Base-by-base conservation (phyloP, 1,140 invertebrate species). In the Harpegnathos saltator region DNA sequence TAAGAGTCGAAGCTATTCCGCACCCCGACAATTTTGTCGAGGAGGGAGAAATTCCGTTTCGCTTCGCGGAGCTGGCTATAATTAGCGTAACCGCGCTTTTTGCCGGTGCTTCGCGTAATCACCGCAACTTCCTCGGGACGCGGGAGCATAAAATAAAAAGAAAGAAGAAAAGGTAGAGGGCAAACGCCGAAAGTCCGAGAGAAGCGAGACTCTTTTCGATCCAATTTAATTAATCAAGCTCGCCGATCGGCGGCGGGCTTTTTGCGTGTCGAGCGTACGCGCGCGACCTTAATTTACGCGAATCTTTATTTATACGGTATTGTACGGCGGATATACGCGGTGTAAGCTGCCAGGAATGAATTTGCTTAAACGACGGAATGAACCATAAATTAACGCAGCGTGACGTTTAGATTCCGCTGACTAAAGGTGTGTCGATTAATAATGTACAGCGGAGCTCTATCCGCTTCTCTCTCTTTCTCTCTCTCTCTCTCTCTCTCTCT, bases 351-450 rank as follows among this genome's bases (percentile, higher is more conserved):
- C 75, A 80, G 65, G 75, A 80, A 80, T 80, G 75, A 80, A 80
- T 80, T 80, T 80, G 75, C 75, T 80, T 80, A 80, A 80, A 80
- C 65, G 75, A 80, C 52, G 75, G 75, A 80, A 80, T 80, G 75
- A 80, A 80, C 63, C 75, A 80, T 80, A 80, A 80, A 80, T 80
- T 80, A 80, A 80, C 75, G 75, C 65, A 33, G 75, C 54, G 52
- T 80, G 65, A 80, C 75, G 75, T 80, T 80, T 80, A 80, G 75
- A 80, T 80, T 80, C 65, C 65, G 75, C 75, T 80, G 75, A 80
- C 65, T 80, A 80, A 80, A 80, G 75, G 75, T 71, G 65, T 71
- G 75, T 80, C 75, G 75, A 80, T 80, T 80, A 80, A 80, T 80
- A 80, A 80, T 80, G 75, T 48, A 44, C 65, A 69, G 38, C 29